Percentiles rank a stretch among this genome's conserved stretches.
These are phyloP conservation scores for Hydriomena furcata DNA, from an alignment of 2,888 invertebrate genomes.

Conservation along the genomic window DNA sequence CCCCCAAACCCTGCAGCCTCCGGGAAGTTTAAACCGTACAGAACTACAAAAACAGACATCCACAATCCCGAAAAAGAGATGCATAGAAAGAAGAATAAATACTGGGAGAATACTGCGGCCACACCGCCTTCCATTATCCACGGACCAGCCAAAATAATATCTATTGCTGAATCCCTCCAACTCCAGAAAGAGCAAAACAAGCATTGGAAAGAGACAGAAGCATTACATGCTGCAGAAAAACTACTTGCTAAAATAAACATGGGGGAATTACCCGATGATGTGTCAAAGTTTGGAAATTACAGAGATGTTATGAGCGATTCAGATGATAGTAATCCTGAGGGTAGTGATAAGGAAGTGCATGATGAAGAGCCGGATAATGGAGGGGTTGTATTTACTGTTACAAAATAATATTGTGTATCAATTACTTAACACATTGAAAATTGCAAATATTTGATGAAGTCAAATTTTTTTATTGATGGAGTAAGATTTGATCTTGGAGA, in stretches of 20 bases:
- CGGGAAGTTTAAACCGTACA: conserved; percentile 82
- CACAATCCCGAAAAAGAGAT: conserved; percentile 83
- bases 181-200: conserved; percentile 79
- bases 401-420: conserved; percentile 63
- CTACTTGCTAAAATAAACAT: conserved; percentile 67
- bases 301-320: conserved; percentile 63
- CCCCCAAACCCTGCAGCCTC: conserved; percentile 48
- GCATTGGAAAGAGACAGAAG: conserved; percentile 76
- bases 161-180: conserved; percentile 81
- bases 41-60: conserved; percentile 80
- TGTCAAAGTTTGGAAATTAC: conserved; percentile 63
- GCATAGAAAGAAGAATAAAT: conserved; percentile 70
- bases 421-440: too few species aligned
- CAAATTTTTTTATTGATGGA: too few species aligned
- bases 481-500: too few species aligned
- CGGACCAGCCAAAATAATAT: conserved; percentile 77
- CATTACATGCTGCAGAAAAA: conserved; percentile 82
- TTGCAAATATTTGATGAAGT: too few species aligned
- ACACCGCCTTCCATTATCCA: conserved; percentile 84
- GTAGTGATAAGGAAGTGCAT: conserved; percentile 80
- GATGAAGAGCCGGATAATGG: conserved; percentile 83
- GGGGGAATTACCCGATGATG: conserved; percentile 59
- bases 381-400: conserved; percentile 79
- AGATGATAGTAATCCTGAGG: conserved; percentile 64
- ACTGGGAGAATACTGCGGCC: conserved; percentile 86